Evolutionary conservation across 2,113 vertebrate genomes (phyloP).

Genomic region (Psittacara wagleri): DNA sequence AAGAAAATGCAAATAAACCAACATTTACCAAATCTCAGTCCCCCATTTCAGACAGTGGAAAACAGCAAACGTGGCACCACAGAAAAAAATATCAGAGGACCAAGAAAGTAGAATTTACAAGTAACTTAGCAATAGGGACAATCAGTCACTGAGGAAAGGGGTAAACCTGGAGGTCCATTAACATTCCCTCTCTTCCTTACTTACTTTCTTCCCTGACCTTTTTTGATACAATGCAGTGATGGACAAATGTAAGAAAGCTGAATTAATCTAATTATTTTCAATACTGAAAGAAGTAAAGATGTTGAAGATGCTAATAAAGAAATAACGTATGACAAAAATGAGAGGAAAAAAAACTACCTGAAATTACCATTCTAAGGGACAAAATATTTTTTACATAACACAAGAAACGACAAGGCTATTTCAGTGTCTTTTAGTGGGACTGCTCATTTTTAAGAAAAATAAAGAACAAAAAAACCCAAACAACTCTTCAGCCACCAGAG

Average conservation of each 20-base stretch:
- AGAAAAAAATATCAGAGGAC: neutral
- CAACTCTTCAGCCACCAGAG: rapidly evolving
- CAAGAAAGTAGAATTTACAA: neutral
- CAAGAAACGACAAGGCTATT: neutral
- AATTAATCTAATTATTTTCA: neutral
- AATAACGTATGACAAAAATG: neutral
- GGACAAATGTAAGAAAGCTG: neutral
- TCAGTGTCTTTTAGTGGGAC: neutral
- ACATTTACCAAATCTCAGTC: neutral
- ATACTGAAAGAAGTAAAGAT: neutral
- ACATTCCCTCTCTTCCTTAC: neutral
- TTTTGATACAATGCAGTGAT: neutral
- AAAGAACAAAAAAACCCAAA: neutral
- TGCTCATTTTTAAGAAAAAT: neutral
- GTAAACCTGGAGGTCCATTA: neutral
- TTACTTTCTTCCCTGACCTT: neutral
- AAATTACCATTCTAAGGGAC: neutral
- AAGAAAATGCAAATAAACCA: neutral
- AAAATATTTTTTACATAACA: neutral
- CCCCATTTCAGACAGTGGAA: neutral
- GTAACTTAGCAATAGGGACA: neutral
- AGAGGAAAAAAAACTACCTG: neutral
- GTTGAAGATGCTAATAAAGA: neutral
- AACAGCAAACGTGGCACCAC: neutral
- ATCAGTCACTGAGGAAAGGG: neutral